A percentile compares a stretch with the other conserved stretches of the same genome.
Evolutionary conservation across 2,888 invertebrate genomes (phyloP).

Genomic region (Drosophila planitibia): DNA sequence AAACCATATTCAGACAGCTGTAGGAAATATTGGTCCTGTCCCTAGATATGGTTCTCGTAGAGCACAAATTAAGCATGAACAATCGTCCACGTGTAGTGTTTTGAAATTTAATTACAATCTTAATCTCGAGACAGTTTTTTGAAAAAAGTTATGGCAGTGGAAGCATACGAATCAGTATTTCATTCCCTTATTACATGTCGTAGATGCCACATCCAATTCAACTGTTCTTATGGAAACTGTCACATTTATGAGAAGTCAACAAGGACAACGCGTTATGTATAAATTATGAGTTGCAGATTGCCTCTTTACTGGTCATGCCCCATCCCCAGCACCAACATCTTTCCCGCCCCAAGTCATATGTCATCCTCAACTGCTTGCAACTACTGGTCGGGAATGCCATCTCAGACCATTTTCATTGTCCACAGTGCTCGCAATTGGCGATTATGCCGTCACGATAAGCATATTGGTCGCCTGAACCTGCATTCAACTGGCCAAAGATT

Average conservation of each 20-base stretch:
- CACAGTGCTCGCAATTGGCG: constrained; percentile 53
- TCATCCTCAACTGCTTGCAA: constrained; percentile 6
- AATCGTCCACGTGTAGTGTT: background rate
- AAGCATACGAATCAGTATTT: constrained; percentile 3
- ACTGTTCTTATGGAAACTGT: constrained; percentile 45
- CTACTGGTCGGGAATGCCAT: constrained; percentile 48
- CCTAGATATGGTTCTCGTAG: background rate
- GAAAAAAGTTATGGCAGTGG: background rate
- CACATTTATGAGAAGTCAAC: constrained; percentile 45
- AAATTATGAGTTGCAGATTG: constrained; percentile 53
- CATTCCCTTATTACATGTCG: constrained; percentile 24
- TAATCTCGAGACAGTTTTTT: background rate
- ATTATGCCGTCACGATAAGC: constrained; percentile 64
- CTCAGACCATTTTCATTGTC: constrained; percentile 66
- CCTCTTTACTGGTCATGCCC: constrained; percentile 28
- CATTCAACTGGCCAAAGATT: constrained; percentile 50
- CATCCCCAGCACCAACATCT: background rate
- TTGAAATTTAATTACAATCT: background rate
- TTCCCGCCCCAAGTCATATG: constrained; percentile 3
- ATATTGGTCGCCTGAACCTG: constrained; percentile 61
- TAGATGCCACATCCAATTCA: constrained; percentile 26
- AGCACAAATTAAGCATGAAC: background rate
- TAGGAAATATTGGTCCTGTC: background rate
- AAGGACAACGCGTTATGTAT: constrained; percentile 44
- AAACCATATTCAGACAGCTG: background rate